Conservation (phyloP, 1,140 invertebrate species). For the Brachionus rotundiformis region DNA sequence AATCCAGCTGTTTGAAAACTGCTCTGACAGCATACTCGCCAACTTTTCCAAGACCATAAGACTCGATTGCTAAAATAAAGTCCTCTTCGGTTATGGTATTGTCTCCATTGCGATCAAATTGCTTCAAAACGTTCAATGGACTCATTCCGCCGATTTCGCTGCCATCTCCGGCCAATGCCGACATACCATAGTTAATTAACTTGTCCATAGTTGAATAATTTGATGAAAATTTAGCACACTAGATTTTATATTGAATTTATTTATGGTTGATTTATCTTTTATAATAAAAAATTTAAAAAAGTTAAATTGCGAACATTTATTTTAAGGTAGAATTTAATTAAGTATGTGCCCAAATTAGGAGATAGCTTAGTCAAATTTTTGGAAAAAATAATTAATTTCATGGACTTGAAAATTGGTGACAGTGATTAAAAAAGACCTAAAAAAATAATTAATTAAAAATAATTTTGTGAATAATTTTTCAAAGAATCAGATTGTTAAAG, state of each 20-base stretch:
- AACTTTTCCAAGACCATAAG: slow-evolving; percentile 17
- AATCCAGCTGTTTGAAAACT: slow-evolving; percentile 28
- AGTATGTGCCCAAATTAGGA: too few relatives aligned
- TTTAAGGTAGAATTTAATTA: too few relatives aligned
- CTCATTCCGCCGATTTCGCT: slow-evolving; percentile 10
- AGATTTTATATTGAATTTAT: not conserved
- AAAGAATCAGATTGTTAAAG: too few relatives aligned
- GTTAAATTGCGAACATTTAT: too few relatives aligned
- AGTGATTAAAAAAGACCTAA: too few relatives aligned
- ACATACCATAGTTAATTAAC: not conserved
- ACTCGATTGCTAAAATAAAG: slow-evolving; percentile 3
- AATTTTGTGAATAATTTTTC: too few relatives aligned
- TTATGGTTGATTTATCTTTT: not conserved
- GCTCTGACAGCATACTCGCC: not conserved
- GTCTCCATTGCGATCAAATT: slow-evolving; percentile 50
- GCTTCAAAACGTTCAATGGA: slow-evolving; percentile 40
- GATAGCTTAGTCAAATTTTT: too few relatives aligned
- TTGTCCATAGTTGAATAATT: not conserved
- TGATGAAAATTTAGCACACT: too few relatives aligned
- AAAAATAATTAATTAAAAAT: too few relatives aligned
- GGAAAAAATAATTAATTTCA: too few relatives aligned
- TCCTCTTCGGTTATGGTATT: slow-evolving; percentile 19
- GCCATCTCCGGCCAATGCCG: not conserved
- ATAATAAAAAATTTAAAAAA: too few relatives aligned
- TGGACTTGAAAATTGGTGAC: too few relatives aligned